Evolutionary conservation across 2,797 vertebrate genomes (phyloP).

Genomic region (Synaphobranchus kaupii): DNA sequence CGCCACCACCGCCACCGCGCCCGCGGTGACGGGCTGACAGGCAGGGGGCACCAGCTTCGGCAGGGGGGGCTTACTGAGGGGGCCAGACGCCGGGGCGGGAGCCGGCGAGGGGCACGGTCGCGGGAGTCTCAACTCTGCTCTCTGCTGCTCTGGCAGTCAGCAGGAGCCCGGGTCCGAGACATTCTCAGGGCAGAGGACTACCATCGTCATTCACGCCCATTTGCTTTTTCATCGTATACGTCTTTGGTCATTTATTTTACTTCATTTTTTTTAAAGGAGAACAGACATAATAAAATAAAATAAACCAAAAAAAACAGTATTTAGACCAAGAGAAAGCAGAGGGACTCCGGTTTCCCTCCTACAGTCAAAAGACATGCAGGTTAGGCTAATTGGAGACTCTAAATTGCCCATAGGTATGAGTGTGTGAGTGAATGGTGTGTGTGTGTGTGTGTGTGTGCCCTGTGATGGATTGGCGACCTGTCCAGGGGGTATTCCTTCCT

Average conservation of each 20-base stretch:
- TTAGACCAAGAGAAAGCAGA: no score
- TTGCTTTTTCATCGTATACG: not conserved
- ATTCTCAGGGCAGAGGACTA: slow-evolving; percentile 58
- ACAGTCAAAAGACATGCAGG: no score
- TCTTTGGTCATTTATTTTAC: not conserved
- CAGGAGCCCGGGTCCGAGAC: slow-evolving; percentile 62
- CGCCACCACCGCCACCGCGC: slow-evolving; percentile 59
- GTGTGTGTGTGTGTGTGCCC: no score
- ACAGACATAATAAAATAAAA: not conserved
- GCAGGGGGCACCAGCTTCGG: slow-evolving; percentile 39
- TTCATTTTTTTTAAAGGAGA: no score
- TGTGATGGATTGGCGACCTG: no score
- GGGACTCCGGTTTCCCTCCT: no score
- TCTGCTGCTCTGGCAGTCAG: not conserved
- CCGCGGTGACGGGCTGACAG: slow-evolving; percentile 75
- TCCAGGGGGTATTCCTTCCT: no score
- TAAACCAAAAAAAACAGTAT: no score
- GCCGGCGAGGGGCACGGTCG: not conserved
- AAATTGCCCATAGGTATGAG: no score
- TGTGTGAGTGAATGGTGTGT: no score
- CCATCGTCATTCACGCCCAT: not conserved
- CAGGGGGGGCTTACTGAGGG: not conserved
- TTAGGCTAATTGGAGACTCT: no score
- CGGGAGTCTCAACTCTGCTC: not conserved
- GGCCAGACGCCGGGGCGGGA: not conserved